A percentile compares a stretch with the other conserved stretches of the same genome.
Conservation (phyloP, 2,113 vertebrate genomes). For the Seriola aureovittata region DNA sequence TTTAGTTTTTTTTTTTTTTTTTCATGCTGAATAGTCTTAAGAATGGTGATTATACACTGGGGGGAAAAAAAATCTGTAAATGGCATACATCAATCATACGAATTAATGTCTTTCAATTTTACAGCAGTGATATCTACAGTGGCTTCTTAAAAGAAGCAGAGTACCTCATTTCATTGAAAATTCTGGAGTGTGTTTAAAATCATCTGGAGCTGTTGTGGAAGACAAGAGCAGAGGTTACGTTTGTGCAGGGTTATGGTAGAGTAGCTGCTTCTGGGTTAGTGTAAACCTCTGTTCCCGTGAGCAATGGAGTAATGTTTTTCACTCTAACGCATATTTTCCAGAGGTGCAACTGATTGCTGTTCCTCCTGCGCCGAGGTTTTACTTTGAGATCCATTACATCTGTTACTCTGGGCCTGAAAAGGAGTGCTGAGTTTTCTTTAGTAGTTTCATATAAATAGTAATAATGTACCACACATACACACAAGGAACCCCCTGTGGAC, state of each 20-base stretch:
- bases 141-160: not conserved
- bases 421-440: slow-evolving; percentile 7
- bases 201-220: not conserved
- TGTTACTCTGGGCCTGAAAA: slow-evolving; percentile 19
- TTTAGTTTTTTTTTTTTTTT: not conserved
- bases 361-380: slow-evolving; percentile 24
- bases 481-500: slow-evolving; percentile 18
- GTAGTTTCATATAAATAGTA: slow-evolving; percentile 26
- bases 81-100: not conserved
- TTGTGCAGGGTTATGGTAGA: not conserved
- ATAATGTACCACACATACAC: slow-evolving; percentile 2
- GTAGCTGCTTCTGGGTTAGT: not conserved
- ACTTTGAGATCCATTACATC: slow-evolving; percentile 43
- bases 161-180: not conserved
- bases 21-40: slow-evolving; percentile 11
- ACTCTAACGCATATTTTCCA: slow-evolving; percentile 44
- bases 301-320: not conserved
- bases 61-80: not conserved
- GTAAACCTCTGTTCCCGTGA: slow-evolving; percentile 17
- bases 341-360: slow-evolving; percentile 44
- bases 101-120: slow-evolving; percentile 5
- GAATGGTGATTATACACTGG: not conserved
- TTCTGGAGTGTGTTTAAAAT: not conserved
- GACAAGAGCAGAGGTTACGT: not conserved
- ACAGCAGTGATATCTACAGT: not conserved